These are phyloP conservation scores for Otus sunia DNA, from an alignment of 2,113 vertebrate genomes.

Conservation along the genomic window DNA sequence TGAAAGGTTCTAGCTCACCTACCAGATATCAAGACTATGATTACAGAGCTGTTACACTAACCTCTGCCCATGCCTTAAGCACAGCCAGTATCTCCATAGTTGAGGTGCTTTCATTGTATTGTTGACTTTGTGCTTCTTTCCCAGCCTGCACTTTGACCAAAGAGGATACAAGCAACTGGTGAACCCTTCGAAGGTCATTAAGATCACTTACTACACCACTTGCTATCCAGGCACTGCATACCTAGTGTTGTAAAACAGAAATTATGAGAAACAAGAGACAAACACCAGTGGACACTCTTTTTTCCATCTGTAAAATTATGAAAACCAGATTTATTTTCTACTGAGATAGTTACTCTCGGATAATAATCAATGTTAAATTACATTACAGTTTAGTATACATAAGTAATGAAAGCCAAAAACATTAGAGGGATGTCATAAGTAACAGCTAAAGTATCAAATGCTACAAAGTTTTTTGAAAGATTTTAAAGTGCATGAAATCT, in stretches of 20 bases:
- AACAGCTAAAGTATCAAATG: not conserved
- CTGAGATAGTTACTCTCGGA: not conserved
- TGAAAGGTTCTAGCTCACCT: not conserved
- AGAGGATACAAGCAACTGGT: conserved; percentile 89
- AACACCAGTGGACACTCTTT: not conserved
- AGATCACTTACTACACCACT: conserved; percentile 90
- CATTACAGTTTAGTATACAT: not conserved
- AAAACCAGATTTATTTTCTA: not conserved
- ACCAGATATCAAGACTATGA: not conserved
- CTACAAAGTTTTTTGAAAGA: not conserved
- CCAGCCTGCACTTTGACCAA: conserved; percentile 87
- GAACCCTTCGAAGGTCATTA: conserved; percentile 88
- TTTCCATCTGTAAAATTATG: not conserved
- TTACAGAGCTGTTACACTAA: conserved; percentile 1
- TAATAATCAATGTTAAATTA: not conserved
- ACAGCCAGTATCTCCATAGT: conserved; percentile 94
- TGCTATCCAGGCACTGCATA: conserved; percentile 93
- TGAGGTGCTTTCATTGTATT: conserved; percentile 88
- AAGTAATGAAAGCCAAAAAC: not conserved
- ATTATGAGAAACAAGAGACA: not conserved
- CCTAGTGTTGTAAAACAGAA: conserved; percentile 73
- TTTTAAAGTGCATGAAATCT: not conserved
- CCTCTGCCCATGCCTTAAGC: conserved; percentile 96
- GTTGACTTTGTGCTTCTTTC: conserved; percentile 77
- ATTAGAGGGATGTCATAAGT: not conserved